Conservation (phyloP, 2,888 invertebrate genomes). For the Macaria notata region DNA sequence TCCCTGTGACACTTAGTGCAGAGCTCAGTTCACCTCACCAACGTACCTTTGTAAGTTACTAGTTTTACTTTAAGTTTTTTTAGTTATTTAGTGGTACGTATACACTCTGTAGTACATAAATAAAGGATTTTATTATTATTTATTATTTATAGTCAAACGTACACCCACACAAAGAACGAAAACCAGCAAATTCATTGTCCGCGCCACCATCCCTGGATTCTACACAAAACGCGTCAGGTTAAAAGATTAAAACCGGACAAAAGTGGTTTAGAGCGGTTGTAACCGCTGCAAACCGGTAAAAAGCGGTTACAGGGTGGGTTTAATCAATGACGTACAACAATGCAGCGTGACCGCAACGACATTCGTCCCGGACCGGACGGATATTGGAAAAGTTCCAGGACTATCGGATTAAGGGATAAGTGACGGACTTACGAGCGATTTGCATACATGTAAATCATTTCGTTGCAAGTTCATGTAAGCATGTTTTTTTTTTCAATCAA, state of each 20-base stretch:
- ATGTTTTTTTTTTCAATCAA: too few relatives aligned
- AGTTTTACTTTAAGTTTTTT: too few relatives aligned
- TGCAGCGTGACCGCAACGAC: constrained; percentile 63
- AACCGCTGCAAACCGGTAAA: constrained; percentile 35
- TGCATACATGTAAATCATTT: too few relatives aligned
- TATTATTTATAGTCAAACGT: too few relatives aligned
- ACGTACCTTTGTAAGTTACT: too few relatives aligned
- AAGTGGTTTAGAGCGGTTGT: constrained; percentile 12
- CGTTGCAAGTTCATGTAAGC: too few relatives aligned
- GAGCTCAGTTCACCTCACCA: too few relatives aligned
- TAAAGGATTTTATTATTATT: too few relatives aligned
- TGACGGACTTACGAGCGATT: background rate
- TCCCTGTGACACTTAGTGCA: too few relatives aligned
- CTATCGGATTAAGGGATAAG: constrained; percentile 42
- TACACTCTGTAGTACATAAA: too few relatives aligned
- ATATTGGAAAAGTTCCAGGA: constrained; percentile 77
- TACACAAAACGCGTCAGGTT: constrained; percentile 44
- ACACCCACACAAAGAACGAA: too few relatives aligned
- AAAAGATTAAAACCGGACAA: constrained; percentile 52
- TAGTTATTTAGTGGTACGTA: too few relatives aligned
- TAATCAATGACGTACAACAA: constrained; percentile 65
- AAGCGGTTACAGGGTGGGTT: constrained; percentile 40
- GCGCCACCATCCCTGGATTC: constrained; percentile 30
- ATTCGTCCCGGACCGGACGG: constrained; percentile 58
- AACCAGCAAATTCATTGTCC: constrained; percentile 28